Percentiles rank a stretch among this genome's conserved stretches.
Conservation (phyloP, 2,888 invertebrate genomes). For the Formica aserva region DNA sequence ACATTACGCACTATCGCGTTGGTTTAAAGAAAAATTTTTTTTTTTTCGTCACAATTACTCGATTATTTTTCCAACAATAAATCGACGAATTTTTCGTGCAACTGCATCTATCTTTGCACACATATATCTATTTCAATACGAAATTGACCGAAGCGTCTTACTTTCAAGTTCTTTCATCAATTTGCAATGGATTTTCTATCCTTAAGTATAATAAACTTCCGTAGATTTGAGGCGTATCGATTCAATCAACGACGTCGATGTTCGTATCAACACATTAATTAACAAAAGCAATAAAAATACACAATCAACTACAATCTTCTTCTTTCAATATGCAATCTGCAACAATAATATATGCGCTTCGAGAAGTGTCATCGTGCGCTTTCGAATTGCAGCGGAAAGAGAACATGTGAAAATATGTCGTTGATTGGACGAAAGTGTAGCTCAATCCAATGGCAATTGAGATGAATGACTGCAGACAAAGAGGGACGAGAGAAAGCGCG, state of each 20-base stretch:
- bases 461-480: constrained; percentile 11
- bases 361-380: constrained; percentile 3
- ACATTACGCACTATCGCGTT: constrained; percentile 15
- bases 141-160: background rate
- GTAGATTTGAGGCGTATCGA: background rate
- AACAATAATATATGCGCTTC: background rate
- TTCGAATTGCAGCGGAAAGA: background rate
- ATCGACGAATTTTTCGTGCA: background rate
- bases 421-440: constrained; percentile 6
- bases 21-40: background rate
- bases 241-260: background rate
- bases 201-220: background rate
- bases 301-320: background rate
- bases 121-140: background rate
- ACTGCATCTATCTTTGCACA: background rate
- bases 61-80: background rate
- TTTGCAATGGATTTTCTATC: background rate
- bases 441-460: constrained; percentile 4
- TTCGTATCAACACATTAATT: background rate
- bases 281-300: background rate
- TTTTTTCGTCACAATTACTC: constrained; percentile 6
- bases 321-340: background rate
- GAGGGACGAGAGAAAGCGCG: constrained; percentile 3
- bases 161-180: background rate
- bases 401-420: background rate